These are phyloP conservation scores for Sebastes variabilis DNA, from an alignment of 2,797 vertebrate species.

Conservation along the genomic window DNA sequence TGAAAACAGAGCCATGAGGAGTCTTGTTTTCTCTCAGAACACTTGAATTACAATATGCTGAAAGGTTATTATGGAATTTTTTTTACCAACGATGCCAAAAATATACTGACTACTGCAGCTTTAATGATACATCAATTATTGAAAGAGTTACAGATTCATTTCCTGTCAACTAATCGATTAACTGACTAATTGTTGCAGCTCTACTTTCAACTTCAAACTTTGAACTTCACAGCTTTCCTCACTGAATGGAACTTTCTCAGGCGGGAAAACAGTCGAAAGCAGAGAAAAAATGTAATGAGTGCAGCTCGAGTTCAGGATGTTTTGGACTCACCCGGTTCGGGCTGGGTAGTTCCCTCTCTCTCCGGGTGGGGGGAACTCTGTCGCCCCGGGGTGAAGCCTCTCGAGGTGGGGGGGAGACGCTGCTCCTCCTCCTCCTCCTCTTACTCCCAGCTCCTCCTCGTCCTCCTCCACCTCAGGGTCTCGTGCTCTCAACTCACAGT, in stretches of 20 bases:
- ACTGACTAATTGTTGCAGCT: background rate
- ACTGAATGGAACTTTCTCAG: background rate
- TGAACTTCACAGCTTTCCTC: background rate
- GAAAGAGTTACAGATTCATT: background rate
- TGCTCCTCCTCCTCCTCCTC: slow-evolving; percentile 14
- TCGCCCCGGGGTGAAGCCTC: background rate
- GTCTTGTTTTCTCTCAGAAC: no score
- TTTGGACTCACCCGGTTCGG: slow-evolving; percentile 73
- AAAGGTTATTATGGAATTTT: no score
- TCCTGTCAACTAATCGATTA: background rate
- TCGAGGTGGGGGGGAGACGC: background rate
- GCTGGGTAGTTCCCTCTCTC: slow-evolving; percentile 19
- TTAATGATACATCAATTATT: background rate
- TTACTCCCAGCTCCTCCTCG: slow-evolving; percentile 32
- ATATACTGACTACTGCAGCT: background rate
- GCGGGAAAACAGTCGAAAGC: background rate
- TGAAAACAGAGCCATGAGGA: no score
- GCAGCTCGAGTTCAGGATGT: background rate
- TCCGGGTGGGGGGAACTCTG: slow-evolving; percentile 13
- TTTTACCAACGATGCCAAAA: no score
- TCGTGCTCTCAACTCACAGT: slow-evolving; percentile 73
- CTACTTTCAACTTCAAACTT: background rate
- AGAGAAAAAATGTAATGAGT: background rate
- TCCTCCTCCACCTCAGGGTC: slow-evolving; percentile 74
- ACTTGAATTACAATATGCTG: no score